Base-by-base conservation (phyloP, 2,797 vertebrate genomes). In the Dermochelys coriacea region DNA sequence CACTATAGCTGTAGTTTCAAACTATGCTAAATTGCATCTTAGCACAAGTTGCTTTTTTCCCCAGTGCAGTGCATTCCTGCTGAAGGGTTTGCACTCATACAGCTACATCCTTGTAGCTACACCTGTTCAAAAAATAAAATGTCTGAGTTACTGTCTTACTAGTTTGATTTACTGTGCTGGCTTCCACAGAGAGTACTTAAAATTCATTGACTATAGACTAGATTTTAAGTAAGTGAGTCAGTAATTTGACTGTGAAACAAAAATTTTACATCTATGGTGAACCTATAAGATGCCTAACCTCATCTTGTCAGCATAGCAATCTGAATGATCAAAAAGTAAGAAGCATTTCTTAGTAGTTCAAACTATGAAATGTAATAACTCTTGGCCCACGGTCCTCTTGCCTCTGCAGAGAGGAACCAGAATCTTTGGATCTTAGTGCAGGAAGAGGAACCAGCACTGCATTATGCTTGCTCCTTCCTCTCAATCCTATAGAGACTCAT, bases 41-140 rank as follows among this genome's bases (percentile, higher is more conserved):
- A 37, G 64, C n/a, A 68, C 18, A 68, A 19, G 64, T 21, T 8
- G 37, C 34, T 37, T 19, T 37, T 37, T 21, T n/a, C 61, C 21
- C 34, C 45, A 50, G 89, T 85, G 96, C 92, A 96, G 93, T 89
- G 93, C 90, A 92, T 94, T 84, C n/a, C 92, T 84, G 50, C 84
- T 68, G 74, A 87, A 94, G 92, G 94, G 8, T 96, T 96, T 96
- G 93, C 64, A 68, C 8, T 68, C 5, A 5, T 68, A 37, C n/a
- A 68, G 18, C 18, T 68, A 68, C n/a, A 19, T 64, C 61, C 34
- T 64, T 64, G 34, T 18, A 59, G 61, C 61, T n/a, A 18, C 6
- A 68, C n/a, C 18, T 68, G 34, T 68, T 34, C 34, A 37, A 68
- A 37, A 68, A 68, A 21, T 68, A 8, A 10, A 68, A 21, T 18